Base-by-base conservation (phyloP, 2,888 invertebrate species). In the Crocallis elinguaria region DNA sequence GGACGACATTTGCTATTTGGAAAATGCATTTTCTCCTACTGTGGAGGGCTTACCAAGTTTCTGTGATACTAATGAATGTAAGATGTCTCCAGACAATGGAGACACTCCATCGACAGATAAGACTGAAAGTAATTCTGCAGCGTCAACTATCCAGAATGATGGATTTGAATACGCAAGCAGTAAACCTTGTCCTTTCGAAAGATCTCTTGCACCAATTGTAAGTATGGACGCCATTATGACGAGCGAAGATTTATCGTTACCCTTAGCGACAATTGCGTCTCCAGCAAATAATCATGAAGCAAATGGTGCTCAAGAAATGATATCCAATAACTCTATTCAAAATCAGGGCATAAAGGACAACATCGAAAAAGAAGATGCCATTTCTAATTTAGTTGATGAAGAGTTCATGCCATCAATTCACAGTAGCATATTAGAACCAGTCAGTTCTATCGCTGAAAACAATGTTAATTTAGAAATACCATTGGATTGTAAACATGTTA, bases 1-100 rank as follows among this genome's bases (percentile, higher is more conserved):
- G 96, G 95, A 96, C 72, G 94, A 93, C 70, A 93, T 94, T 62
- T 93, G 93, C 63, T 92, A 93, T 63, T 86, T 93, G 66, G 94
- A 94, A 71, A 93, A 93, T 72, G 91, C 93, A 61, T 92, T 94
- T 82, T 94, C 94, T 46, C 94, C 94, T 39, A 94, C 94, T 58
- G 93, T 93, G 60, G 94, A 94, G 75, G 94, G 94, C 68, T 84
- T 94, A 69, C 91, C 91, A 60, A 86, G 83, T 67, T 89, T 91
- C 70, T 86, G 86, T 82, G 85, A 84, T 78, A 82, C 63, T 60
- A 84, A 79, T 69, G 86, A 86, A 60, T 82, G 77, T 69, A 91
- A 91, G 78, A 77, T 75, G 62, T 90, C 91, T 48, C 88, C 91
- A 35, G 91, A 90, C 66, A 89, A 86, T 64, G 88, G 91, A 49